Evolutionary conservation across 64 coral and sea anemone species (phyloP).

Genomic region (Exaiptasia diaphana): DNA sequence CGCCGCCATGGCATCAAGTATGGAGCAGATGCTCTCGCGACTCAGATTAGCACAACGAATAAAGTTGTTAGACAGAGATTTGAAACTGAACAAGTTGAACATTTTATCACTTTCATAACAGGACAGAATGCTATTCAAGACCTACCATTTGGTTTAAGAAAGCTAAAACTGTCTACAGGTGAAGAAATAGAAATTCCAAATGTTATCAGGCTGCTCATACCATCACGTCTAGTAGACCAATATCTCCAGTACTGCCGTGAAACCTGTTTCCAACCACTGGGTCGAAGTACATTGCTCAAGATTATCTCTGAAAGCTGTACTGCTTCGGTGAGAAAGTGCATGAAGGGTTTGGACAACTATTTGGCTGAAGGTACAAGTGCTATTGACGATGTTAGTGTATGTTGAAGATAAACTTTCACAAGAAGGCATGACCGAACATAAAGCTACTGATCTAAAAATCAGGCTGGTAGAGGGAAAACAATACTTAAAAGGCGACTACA

Average conservation of each 20-base stretch:
- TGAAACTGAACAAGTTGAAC: constrained; percentile 24
- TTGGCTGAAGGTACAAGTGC: constrained; percentile 22
- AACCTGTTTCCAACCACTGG: constrained; percentile 34
- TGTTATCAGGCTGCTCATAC: constrained; percentile 26
- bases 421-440: background rate
- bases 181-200: constrained; percentile 22
- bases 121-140: constrained; percentile 32
- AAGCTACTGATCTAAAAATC: background rate
- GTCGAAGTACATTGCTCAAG: constrained; percentile 22
- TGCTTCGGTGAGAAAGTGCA: constrained; percentile 38
- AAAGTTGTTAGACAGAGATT: background rate
- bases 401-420: constrained; percentile 12
- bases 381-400: constrained; percentile 3
- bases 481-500: constrained; percentile 14
- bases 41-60: background rate
- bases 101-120: constrained; percentile 40
- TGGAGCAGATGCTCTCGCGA: constrained; percentile 27
- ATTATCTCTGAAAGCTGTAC: constrained; percentile 26
- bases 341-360: constrained; percentile 30
- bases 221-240: constrained; percentile 34
- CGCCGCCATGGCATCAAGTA: constrained; percentile 14
- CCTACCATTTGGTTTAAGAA: constrained; percentile 21
- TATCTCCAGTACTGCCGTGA: constrained; percentile 34
- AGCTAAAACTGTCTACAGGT: background rate
- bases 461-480: constrained; percentile 4